A percentile compares a stretch with the other conserved stretches of the same genome.
phyloP scores from a whole-genome alignment of 2,888 invertebrate genomes.

The Enoplolaimus lenunculus region DNA sequence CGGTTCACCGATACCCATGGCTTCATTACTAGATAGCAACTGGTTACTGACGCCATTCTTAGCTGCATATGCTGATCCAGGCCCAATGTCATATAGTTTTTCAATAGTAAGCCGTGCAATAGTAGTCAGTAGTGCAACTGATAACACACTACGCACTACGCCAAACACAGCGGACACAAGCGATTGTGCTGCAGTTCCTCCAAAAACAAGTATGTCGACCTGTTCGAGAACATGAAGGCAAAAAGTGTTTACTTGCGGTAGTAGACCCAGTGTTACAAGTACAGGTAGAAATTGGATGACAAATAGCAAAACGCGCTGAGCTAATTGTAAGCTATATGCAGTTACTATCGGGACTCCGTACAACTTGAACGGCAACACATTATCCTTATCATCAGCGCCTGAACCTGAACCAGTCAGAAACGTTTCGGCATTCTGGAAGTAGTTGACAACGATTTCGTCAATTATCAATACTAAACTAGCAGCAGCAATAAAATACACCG shows the following conservation, averaged over 20 bases:
- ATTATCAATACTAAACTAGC: conserved; percentile 47
- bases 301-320: conserved; percentile 33
- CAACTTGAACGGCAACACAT: background rate
- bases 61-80: too few species aligned
- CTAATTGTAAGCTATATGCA: background rate
- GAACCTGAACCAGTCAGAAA: too few species aligned
- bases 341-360: background rate
- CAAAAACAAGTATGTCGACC: conserved; percentile 49
- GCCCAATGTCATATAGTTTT: too few species aligned
- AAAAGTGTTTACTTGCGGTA: conserved; percentile 92
- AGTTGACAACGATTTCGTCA: conserved; percentile 28
- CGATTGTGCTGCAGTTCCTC: conserved; percentile 55
- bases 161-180: conserved; percentile 61
- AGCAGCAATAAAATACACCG: conserved; percentile 78
- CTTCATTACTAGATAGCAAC: too few species aligned
- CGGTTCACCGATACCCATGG: too few species aligned
- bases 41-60: too few species aligned
- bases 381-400: background rate
- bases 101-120: background rate
- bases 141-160: conserved; percentile 64
- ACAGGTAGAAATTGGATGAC: conserved; percentile 78
- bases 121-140: conserved; percentile 57
- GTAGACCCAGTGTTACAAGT: conserved; percentile 80
- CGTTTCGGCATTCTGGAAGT: too few species aligned
- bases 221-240: conserved; percentile 91